These are phyloP conservation scores for Notolabrus celidotus DNA, from an alignment of 2,797 vertebrate species.

Conservation along the genomic window DNA sequence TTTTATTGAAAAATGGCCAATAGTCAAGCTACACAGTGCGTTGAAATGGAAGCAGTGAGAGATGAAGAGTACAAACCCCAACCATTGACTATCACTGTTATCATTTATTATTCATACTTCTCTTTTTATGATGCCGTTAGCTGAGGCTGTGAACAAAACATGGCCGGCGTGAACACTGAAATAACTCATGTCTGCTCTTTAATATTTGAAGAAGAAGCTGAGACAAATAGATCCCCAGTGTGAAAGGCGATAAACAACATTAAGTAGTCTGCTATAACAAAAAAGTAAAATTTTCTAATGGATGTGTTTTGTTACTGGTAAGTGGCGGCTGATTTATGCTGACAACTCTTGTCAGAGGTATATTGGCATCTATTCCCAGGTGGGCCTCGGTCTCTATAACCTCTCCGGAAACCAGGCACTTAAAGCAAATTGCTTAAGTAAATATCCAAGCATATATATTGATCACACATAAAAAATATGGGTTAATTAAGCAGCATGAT, in stretches of 20 bases:
- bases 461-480: constrained; percentile 69
- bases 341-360: constrained; percentile 63
- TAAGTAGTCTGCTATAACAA: constrained; percentile 52
- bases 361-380: constrained; percentile 77
- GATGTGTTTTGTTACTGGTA: constrained; percentile 67
- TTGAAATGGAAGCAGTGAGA: constrained; percentile 46
- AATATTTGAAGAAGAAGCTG: constrained; percentile 76
- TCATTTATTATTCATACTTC: constrained; percentile 76
- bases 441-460: constrained; percentile 78
- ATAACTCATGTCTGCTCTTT: constrained; percentile 68
- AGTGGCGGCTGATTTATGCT: constrained; percentile 72
- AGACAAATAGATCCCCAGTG: constrained; percentile 61
- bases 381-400: constrained; percentile 52
- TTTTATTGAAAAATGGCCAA: constrained; percentile 30
- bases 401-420: constrained; percentile 67
- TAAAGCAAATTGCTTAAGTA: constrained; percentile 77
- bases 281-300: constrained; percentile 54
- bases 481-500: constrained; percentile 49
- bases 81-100: constrained; percentile 43
- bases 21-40: constrained; percentile 30
- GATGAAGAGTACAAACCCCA: constrained; percentile 52
- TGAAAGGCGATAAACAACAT: constrained; percentile 61
- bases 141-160: constrained; percentile 63
- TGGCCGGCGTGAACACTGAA: constrained; percentile 39
- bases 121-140: constrained; percentile 66